These are phyloP conservation scores for Gymnodraco acuticeps DNA, from an alignment of 2,797 vertebrate species.

Conservation along the genomic window DNA sequence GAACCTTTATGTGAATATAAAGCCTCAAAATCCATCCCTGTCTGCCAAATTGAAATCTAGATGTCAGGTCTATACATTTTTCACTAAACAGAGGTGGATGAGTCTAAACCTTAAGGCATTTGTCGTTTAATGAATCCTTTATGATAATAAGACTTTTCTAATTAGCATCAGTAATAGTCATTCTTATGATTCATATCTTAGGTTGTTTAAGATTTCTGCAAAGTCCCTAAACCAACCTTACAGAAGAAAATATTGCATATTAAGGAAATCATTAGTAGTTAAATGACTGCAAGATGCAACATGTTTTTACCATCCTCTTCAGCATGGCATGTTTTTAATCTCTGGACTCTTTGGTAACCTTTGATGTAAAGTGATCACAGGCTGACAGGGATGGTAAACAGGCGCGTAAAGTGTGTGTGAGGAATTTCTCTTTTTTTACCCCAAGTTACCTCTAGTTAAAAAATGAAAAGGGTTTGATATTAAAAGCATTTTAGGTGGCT, in stretches of 20 bases:
- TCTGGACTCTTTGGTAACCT: slow-evolving; percentile 50
- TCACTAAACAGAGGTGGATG: neutral
- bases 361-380: slow-evolving; percentile 62
- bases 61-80: neutral
- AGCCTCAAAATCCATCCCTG: neutral
- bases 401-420: neutral
- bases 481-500: slow-evolving; percentile 23
- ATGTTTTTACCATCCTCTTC: neutral
- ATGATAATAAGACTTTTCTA: neutral
- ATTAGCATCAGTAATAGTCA: too few relatives aligned
- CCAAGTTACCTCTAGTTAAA: slow-evolving; percentile 25
- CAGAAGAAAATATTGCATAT: neutral
- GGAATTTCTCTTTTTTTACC: slow-evolving; percentile 14
- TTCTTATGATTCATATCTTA: neutral
- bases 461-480: slow-evolving; percentile 20
- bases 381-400: slow-evolving; percentile 51
- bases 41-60: neutral
- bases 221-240: slow-evolving; percentile 3
- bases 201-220: slow-evolving; percentile 9
- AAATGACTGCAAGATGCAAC: neutral
- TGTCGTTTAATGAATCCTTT: too few relatives aligned
- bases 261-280: slow-evolving; percentile 1
- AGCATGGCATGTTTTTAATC: slow-evolving; percentile 49
- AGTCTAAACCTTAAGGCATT: neutral
- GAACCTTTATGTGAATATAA: neutral